A percentile compares a stretch with the other conserved stretches of the same genome.
Conservation (phyloP, 35 echinoderm and acorn worm species). For the Ptychodera flava region DNA sequence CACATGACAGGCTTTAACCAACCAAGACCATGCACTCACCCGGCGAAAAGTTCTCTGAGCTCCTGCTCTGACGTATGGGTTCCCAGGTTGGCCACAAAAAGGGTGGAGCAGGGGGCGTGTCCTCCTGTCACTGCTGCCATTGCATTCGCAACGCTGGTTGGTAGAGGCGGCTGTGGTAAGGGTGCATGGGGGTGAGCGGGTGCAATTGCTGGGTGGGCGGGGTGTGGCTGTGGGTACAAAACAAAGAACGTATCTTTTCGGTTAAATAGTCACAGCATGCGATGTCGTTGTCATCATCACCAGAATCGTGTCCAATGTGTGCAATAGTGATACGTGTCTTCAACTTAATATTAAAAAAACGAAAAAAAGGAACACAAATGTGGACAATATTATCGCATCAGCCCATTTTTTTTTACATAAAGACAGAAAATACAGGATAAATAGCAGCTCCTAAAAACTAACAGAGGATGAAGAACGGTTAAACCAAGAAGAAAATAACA, state of each 20-base stretch:
- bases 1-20: background rate
- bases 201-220: constrained; percentile 92
- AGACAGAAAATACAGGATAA: too few species aligned
- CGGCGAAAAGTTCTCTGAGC: constrained; percentile 77
- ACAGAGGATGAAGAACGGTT: too few species aligned
- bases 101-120: constrained; percentile 91
- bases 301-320: too few species aligned
- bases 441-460: too few species aligned
- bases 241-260: constrained; percentile 23
- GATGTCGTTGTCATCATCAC: too few species aligned
- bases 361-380: too few species aligned
- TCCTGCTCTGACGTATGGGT: constrained; percentile 87
- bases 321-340: too few species aligned
- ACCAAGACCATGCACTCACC: constrained; percentile 62
- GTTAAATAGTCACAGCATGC: background rate
- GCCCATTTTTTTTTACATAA: too few species aligned
- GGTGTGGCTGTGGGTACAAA: constrained; percentile 95
- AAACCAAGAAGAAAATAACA: too few species aligned
- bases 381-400: too few species aligned
- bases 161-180: constrained; percentile 91
- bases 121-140: constrained; percentile 89
- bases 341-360: too few species aligned
- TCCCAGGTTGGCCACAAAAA: constrained; percentile 98
- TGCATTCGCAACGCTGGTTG: constrained; percentile 81
- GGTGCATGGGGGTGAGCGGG: constrained; percentile 83